These are phyloP conservation scores for Erinaceus europaeus DNA, from an alignment of 2,113 vertebrate genomes.

Conservation along the genomic window DNA sequence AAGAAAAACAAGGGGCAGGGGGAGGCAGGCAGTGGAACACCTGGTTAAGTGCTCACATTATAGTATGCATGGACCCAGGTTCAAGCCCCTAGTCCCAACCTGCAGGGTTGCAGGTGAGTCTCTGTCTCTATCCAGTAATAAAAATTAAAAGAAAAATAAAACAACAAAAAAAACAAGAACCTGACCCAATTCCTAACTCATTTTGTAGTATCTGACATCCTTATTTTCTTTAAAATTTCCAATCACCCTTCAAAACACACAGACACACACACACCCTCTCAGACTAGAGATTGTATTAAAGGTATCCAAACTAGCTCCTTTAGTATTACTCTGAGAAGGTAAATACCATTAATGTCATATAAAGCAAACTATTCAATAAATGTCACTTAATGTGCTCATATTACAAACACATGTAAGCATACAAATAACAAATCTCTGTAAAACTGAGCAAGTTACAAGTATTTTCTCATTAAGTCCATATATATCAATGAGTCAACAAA, in stretches of 20 bases:
- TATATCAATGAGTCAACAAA: background rate
- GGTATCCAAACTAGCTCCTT: background rate
- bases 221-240: background rate
- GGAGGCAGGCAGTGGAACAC: too few relatives aligned
- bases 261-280: background rate
- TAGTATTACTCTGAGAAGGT: background rate
- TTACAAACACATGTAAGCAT: background rate
- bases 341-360: background rate
- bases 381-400: background rate
- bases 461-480: background rate
- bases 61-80: background rate
- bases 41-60: too few relatives aligned
- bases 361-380: background rate
- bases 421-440: background rate
- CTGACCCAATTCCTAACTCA: background rate
- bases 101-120: too few relatives aligned
- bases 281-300: background rate
- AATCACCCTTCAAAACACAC: background rate
- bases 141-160: too few relatives aligned
- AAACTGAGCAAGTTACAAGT: background rate
- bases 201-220: background rate
- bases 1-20: too few relatives aligned
- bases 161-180: too few relatives aligned
- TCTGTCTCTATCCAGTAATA: too few relatives aligned
- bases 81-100: too few relatives aligned